These are phyloP conservation scores for Drosophila teissieri DNA, from an alignment of 1,140 invertebrate genomes.

Conservation along the genomic window DNA sequence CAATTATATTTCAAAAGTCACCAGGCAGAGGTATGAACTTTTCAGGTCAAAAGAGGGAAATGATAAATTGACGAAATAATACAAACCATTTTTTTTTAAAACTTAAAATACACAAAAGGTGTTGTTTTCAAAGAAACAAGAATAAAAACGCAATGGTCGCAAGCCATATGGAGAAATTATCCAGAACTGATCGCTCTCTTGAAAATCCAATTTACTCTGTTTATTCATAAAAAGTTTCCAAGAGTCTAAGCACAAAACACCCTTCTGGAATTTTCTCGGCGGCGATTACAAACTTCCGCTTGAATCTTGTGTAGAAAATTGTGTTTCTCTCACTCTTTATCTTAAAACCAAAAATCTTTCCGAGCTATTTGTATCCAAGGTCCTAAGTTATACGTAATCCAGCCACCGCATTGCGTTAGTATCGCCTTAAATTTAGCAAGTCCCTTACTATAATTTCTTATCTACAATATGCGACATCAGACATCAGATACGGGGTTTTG, in stretches of 20 bases:
- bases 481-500: background rate
- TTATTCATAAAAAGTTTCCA: background rate
- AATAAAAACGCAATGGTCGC: no score
- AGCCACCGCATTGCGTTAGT: slow-evolving; percentile 34
- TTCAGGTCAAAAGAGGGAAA: background rate
- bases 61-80: background rate
- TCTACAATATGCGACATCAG: slow-evolving; percentile 12
- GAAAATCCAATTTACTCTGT: background rate
- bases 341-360: slow-evolving; percentile 42
- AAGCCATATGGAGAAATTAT: no score
- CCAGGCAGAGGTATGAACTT: slow-evolving; percentile 43
- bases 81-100: background rate
- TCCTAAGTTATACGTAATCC: slow-evolving; percentile 13
- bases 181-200: no score
- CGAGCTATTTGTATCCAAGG: slow-evolving; percentile 47
- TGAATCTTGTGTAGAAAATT: slow-evolving; percentile 12
- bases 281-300: slow-evolving; percentile 38
- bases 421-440: background rate
- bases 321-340: slow-evolving; percentile 33
- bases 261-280: no score
- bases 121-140: no score
- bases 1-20: slow-evolving; percentile 44
- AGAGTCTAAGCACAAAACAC: no score
- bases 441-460: slow-evolving; percentile 4
- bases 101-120: background rate